These are phyloP conservation scores for Rotaria socialis DNA, from an alignment of 2,888 invertebrate genomes.

Conservation along the genomic window DNA sequence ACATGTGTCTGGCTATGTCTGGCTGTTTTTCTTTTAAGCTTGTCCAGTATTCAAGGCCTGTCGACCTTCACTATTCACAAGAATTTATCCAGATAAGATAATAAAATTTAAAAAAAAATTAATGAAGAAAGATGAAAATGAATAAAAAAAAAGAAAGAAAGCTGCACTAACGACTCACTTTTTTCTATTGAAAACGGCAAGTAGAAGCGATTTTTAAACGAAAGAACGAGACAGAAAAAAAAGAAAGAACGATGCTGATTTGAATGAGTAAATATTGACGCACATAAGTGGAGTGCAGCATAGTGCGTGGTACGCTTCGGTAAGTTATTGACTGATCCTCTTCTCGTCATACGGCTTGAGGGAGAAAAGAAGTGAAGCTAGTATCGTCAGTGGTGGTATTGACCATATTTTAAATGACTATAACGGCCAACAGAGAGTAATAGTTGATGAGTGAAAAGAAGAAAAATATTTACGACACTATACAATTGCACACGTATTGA, in stretches of 20 bases:
- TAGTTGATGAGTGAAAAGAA: constrained; percentile 15
- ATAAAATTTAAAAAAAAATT: not conserved
- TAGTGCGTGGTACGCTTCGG: constrained; percentile 22
- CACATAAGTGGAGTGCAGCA: constrained; percentile 12
- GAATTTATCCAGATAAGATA: not conserved
- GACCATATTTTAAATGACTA: not conserved
- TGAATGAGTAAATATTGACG: constrained; percentile 32
- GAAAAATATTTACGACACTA: constrained; percentile 29
- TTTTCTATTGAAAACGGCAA: constrained; percentile 14
- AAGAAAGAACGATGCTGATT: constrained; percentile 20
- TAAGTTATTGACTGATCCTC: constrained; percentile 32
- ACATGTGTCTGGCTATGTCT: not conserved
- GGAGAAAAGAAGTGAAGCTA: not conserved
- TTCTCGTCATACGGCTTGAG: not conserved
- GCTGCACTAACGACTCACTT: not conserved
- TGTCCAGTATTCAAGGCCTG: not conserved
- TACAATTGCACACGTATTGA: constrained; percentile 9
- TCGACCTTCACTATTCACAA: not conserved
- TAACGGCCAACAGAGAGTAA: not conserved
- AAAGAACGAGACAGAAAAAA: constrained; percentile 6
- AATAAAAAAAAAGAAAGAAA: too few species aligned
- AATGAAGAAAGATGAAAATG: not conserved
- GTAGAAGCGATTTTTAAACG: not conserved
- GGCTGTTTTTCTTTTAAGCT: not conserved
- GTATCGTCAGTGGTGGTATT: not conserved